phyloP scores from a whole-genome alignment of 1,140 invertebrate genomes.

The Catajapyx aquilonaris region DNA sequence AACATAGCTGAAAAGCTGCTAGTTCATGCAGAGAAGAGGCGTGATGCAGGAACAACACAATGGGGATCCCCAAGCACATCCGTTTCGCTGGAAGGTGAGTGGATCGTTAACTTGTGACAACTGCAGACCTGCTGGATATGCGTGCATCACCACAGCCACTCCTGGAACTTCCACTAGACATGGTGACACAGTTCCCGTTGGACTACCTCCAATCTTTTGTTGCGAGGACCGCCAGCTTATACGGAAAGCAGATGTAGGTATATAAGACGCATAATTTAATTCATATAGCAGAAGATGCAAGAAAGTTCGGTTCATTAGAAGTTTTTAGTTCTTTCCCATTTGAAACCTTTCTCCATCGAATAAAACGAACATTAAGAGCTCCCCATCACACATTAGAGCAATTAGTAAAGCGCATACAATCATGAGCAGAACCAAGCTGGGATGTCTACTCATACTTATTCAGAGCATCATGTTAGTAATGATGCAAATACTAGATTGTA shows the following conservation, averaged over 20 bases:
- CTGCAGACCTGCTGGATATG: too few relatives aligned
- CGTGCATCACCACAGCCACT: too few relatives aligned
- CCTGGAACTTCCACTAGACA: neutral
- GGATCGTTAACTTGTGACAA: too few relatives aligned
- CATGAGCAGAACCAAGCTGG: too few relatives aligned
- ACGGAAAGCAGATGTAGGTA: constrained; percentile 13
- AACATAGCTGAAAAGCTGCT: too few relatives aligned
- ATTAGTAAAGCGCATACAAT: neutral
- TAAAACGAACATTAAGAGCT: constrained; percentile 13
- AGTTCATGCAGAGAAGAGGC: too few relatives aligned
- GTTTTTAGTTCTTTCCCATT: constrained; percentile 15
- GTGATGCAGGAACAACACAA: too few relatives aligned
- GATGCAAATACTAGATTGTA: too few relatives aligned
- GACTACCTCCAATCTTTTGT: constrained; percentile 14
- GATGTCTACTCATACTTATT: too few relatives aligned
- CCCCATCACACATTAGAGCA: neutral
- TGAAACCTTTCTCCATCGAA: constrained; percentile 14
- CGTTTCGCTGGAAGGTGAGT: too few relatives aligned
- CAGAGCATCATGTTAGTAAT: too few relatives aligned
- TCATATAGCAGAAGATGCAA: constrained; percentile 16
- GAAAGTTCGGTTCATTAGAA: constrained; percentile 13
- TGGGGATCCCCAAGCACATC: too few relatives aligned
- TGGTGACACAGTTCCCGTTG: constrained; percentile 1
- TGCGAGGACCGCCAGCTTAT: constrained; percentile 9
- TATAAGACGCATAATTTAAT: constrained; percentile 19